phyloP scores from a whole-genome alignment of 30 jellyfish, hydroid and myxozoan species.

The Pseudorhiza aurosa region DNA sequence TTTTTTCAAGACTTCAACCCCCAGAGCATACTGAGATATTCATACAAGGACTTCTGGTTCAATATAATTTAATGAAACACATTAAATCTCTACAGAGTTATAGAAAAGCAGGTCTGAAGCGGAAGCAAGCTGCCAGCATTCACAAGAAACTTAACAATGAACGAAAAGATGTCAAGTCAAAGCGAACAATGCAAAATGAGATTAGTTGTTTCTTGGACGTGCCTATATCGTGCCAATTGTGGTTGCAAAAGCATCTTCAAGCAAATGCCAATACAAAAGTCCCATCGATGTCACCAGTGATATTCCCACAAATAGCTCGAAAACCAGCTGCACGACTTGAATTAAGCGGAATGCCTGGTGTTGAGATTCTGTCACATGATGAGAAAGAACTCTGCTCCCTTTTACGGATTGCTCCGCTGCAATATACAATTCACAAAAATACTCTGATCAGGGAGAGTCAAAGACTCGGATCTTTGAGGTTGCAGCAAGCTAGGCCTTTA shows the following conservation, averaged over 20 bases:
- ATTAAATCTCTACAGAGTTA: conserved; percentile 64
- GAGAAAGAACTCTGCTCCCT: conserved; percentile 89
- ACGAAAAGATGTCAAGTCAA: conserved; percentile 36
- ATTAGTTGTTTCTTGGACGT: conserved; percentile 24
- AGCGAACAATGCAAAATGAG: conserved; percentile 46
- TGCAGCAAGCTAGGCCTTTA: conserved; percentile 86
- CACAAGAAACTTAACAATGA: conserved; percentile 32
- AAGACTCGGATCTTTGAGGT: conserved; percentile 51
- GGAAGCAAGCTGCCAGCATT: conserved; percentile 29
- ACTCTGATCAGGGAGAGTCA: conserved; percentile 71
- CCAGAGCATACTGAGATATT: conserved; percentile 79
- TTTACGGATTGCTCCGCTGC: conserved; percentile 69
- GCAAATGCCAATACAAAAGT: conserved; percentile 23
- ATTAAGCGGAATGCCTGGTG: conserved; percentile 80
- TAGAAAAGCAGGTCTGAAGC: conserved; percentile 74
- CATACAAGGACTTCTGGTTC: conserved; percentile 68
- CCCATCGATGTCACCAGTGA: neutral
- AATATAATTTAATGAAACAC: conserved; percentile 55
- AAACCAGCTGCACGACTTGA: conserved; percentile 85
- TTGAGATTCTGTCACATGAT: conserved; percentile 66
- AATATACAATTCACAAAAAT: conserved; percentile 61
- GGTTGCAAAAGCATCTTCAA: conserved; percentile 66
- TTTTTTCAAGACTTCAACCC: conserved; percentile 66
- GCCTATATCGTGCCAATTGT: conserved; percentile 59
- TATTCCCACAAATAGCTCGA: conserved; percentile 37